Base-by-base conservation (phyloP, 2,888 invertebrate species). In the Pseudeuparius sepicola region DNA sequence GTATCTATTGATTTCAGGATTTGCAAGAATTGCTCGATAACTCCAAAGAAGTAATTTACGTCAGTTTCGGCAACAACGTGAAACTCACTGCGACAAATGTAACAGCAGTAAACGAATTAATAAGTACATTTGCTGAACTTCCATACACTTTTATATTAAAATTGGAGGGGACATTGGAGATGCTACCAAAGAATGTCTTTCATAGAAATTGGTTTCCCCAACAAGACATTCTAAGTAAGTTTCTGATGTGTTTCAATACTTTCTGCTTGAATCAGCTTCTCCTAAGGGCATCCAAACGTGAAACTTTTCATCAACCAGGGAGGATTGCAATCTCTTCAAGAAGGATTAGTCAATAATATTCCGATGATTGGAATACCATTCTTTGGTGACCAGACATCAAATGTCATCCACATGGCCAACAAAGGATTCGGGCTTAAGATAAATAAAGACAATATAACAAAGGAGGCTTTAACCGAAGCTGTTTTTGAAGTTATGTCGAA, bases 271-370 rank as follows among this genome's bases (percentile, higher is more conserved):
- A n/a, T n/a, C n/a, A n/a, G n/a, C n/a, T n/a, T n/a, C n/a, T n/a
- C n/a, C n/a, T n/a, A n/a, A 52, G 52, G 39, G 14, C 66, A 67
- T 44, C 58, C 59, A n/a, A 67, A 67, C 31, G 40, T 67, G 0
- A 67, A 65, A 40, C 33, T 64, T 2, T 67, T 67, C 33, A 47
- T 50, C 12, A 49, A 48, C 1, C 50, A 50, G 39, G 50, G 48
- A n/a, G 50, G 50, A 9, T 27, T 49, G 2, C 50, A 49, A 36
- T 50, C 50, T 7, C 39, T 49, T 25, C 43, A 47, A 34, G 50
- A 50, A 31, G 36, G 47, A 3, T 20, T 49, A 3, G 35, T 39
- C 20, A 41, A 37, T 13, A 27, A 32, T 3, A 39, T 49, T 14
- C 50, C 50, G 10, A 29, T 46, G 26, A 33, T 50, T 3, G 47